Evolutionary conservation across 2,888 invertebrate species (phyloP), one percentile per base, ranked within the genome.

Genomic region (Lochmaea crataegi): DNA sequence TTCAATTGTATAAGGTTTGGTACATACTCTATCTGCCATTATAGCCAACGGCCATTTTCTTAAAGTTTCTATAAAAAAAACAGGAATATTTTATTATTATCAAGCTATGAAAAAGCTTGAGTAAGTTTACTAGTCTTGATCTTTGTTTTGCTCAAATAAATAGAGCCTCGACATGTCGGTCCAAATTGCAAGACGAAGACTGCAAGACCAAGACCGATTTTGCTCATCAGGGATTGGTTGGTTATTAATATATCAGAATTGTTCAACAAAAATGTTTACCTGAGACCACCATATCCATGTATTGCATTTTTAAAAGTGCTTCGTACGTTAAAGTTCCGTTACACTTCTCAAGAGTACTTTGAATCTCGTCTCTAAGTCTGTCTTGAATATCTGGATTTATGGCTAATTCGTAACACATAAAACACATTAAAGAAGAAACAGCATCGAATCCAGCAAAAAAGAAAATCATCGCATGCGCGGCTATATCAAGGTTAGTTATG

Each of bases 351-450:
- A 74, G n/a, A 26, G 66, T 73, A n/a, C 71, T 72, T 48, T 79
- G 79, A 10, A 82, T 77, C 76, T 81, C 81, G 5, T 68, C 38
- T 41, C 78, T 77, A 32, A 92, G 83, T 67, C 83, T 88, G 3
- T 88, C 86, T 82, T 92, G 92, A 0, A 90, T 83, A 0, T 91
- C 90, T 18, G 89, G 88, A 83, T 92, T 88, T 3, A 89, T 69
- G 41, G 90, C 90, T 32, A 92, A 80, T 82, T 92, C 92, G 58
- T 91, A 87, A 0, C 90, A 83, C 0, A 88, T 80, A 74, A 91
- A 91, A 0, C 86, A 87, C 80, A 89, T 85, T 6, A 86, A 80
- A 70, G 87, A 86, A 0, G 89, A 87, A 0, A 87, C 86, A 0
- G 88, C 86, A 64, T 90, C 89, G 76, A 88, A 89, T 1, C 89